Percentiles rank a stretch among this genome's conserved stretches.
Conservation (phyloP, 1,140 invertebrate genomes). For the Trachymyrmex septentrionalis region DNA sequence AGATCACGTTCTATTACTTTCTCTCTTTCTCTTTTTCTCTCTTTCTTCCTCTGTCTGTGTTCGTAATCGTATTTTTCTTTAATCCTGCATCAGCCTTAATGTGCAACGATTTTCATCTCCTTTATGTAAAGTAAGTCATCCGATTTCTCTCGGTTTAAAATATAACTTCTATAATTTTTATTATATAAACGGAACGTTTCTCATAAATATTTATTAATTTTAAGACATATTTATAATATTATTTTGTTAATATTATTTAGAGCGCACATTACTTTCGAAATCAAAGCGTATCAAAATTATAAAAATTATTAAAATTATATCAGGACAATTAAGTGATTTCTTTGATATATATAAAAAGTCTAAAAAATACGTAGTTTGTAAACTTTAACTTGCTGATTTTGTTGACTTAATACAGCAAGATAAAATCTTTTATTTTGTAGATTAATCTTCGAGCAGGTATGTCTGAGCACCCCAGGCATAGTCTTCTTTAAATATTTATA, state of each 20-base stretch:
- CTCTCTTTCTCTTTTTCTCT: neutral
- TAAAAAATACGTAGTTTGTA: no score
- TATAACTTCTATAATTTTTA: constrained; percentile 9
- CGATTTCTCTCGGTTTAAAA: neutral
- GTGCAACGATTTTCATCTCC: neutral
- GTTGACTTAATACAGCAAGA: no score
- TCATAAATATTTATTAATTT: neutral
- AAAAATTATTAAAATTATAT: neutral
- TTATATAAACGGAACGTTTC: neutral
- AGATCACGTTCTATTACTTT: neutral
- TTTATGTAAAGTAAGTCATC: neutral
- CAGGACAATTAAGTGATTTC: neutral
- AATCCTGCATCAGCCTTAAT: neutral
- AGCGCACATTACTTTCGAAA: neutral
- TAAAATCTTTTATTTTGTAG: no score
- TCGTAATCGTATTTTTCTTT: constrained; percentile 9
- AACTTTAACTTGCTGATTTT: no score
- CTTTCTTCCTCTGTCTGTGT: no score
- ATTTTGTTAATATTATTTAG: neutral
- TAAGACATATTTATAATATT: neutral
- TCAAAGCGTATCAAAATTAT: neutral
- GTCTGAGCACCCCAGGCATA: no score
- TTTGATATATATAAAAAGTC: neutral
- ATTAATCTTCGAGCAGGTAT: no score
- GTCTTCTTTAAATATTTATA: no score